Evolutionary conservation across 2,797 vertebrate species (phyloP).

Genomic region (Chelidonichthys spinosus): DNA sequence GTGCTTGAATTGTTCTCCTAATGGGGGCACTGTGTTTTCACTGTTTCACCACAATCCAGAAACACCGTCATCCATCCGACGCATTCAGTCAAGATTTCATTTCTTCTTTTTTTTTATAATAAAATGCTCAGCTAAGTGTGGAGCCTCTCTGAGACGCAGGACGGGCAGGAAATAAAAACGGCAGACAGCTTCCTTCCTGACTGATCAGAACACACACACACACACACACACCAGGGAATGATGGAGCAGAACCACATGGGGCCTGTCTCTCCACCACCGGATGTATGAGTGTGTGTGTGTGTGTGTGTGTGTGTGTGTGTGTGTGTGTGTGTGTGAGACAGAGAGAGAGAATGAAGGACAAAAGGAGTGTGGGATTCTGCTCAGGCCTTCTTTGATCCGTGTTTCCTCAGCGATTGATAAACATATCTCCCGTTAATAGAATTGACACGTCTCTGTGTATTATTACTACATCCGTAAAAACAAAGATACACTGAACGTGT

Average conservation of each 20-base stretch:
- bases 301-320: conserved; percentile 8
- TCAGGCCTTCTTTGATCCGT: conserved; percentile 52
- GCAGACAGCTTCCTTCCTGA: conserved; percentile 96
- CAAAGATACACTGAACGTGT: conserved; percentile 17
- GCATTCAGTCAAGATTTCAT: conserved; percentile 20
- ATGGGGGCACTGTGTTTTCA: conserved; percentile 48
- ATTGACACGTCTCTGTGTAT: conserved; percentile 34
- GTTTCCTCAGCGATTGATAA: conserved; percentile 54
- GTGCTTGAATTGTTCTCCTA: conserved; percentile 13
- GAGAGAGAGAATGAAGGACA: conserved; percentile 41
- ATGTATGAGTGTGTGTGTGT: conserved; percentile 18
- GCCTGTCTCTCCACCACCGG: conserved; percentile 37
- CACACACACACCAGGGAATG: conserved; percentile 32
- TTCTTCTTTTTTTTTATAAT: neutral
- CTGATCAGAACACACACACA: conserved; percentile 81
- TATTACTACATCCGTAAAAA: conserved; percentile 40
- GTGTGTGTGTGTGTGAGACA: conserved; percentile 30
- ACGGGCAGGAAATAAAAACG: conserved; percentile 89
- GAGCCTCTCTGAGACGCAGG: conserved; percentile 53
- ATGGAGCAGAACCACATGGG: conserved; percentile 11
- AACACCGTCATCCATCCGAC: conserved; percentile 16
- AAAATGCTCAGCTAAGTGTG: conserved; percentile 30
- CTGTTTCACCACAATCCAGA: neutral
- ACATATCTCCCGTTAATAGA: conserved; percentile 58
- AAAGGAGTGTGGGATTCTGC: conserved; percentile 50